Base-by-base conservation (phyloP, 1,140 invertebrate species). In the Akabosia matsudoensis region DNA sequence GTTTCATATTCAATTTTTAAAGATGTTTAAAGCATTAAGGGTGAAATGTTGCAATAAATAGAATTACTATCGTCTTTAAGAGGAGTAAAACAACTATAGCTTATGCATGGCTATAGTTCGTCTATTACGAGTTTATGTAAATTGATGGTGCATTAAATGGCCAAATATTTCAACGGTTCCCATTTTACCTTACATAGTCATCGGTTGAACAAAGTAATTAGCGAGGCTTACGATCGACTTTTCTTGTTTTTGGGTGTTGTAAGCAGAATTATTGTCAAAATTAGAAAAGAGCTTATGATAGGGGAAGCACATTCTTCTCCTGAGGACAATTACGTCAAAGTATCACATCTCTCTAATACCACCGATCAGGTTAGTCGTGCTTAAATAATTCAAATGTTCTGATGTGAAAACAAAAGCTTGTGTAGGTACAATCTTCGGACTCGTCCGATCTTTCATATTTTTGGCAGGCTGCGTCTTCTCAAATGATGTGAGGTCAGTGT, bases 351-450 rank as follows among this genome's bases (percentile, higher is more conserved):
- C 7, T 45, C 37, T 45, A 18, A 45, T 45, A 45, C 37, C n/a
- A n/a, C n/a, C n/a, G n/a, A n/a, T 67, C 30, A n/a, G 61, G n/a
- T n/a, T 61, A 4, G 13, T 67, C 61, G 61, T 67, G 61, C 28
- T 67, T 67, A 30, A 67, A 67, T 67, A 67, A 67, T 67, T 67
- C 61, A 67, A 67, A 61, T 22, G 7, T 30, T 31, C 7, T 67
- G 61, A 67, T 30, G 31, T 13, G 14, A 61, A 22, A 16, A 61
- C 7, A 61, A 61, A 67, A 31, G 24, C 30, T 67, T 67, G 61
- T 16, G 24, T 22, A 22, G 10, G 18, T 18, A 10, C 37, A 10
- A 18, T 45, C 7, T 45, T 18, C 7, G 7, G 18, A 45, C 37
- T n/a, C n/a, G n/a, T n/a, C 7, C 7, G 37, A 45, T 18, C 37